Conservation (phyloP, 2,888 invertebrate species). For the Epirrhoe tristata region DNA sequence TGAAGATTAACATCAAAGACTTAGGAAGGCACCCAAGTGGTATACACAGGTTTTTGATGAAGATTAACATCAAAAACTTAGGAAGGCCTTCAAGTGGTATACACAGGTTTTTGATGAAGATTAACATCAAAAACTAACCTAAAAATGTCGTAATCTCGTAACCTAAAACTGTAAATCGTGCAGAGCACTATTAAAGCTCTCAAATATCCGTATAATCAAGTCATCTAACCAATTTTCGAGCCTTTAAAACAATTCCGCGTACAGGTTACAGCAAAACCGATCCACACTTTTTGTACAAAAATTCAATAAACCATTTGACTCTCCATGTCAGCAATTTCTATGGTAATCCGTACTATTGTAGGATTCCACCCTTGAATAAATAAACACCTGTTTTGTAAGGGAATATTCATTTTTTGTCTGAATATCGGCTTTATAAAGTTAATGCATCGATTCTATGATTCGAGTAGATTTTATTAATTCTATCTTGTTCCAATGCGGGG, state of each 20-base stretch:
- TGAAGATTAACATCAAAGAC: no score
- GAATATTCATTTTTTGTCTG: slow-evolving; percentile 18
- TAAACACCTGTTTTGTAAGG: slow-evolving; percentile 19
- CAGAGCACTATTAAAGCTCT: neutral
- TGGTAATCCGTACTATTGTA: slow-evolving; percentile 37
- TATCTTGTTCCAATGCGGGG: no score
- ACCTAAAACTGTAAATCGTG: no score
- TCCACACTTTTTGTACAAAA: slow-evolving; percentile 15
- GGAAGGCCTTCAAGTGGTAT: no score
- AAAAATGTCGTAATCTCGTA: no score
- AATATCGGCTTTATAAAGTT: neutral
- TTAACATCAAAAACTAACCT: no score
- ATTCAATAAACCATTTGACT: slow-evolving; percentile 22
- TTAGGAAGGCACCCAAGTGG: no score
- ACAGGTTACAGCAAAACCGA: neutral
- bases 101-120: no score
- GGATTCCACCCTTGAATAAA: slow-evolving; percentile 26
- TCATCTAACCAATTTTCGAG: slow-evolving; percentile 1
- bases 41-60: no score
- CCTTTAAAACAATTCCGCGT: slow-evolving; percentile 4
- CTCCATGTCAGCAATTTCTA: slow-evolving; percentile 35
- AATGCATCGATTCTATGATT: neutral
- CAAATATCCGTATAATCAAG: neutral
- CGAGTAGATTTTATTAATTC: no score
- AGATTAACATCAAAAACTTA: no score